phyloP scores from a whole-genome alignment of 2,113 vertebrate genomes.

The Pseudopipra pipra region DNA sequence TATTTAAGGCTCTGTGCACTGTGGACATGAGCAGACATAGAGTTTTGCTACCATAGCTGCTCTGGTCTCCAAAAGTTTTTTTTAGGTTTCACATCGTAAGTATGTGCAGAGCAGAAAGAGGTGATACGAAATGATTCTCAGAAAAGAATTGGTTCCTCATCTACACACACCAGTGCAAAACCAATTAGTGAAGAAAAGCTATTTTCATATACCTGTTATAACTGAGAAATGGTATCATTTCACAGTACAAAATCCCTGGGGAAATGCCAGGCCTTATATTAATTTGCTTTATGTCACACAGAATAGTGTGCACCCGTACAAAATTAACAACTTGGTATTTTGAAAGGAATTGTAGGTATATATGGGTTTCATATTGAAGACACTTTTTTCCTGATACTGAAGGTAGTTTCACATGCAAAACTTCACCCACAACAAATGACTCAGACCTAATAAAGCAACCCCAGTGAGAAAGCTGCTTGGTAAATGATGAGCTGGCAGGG shows the following conservation, averaged over 20 bases:
- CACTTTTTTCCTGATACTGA: not conserved
- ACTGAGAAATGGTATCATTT: not conserved
- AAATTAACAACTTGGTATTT: not conserved
- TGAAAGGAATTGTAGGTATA: not conserved
- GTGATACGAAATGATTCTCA: not conserved
- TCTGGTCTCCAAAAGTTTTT: not conserved
- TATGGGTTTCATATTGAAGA: not conserved
- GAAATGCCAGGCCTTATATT: not conserved
- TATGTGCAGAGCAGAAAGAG: not conserved
- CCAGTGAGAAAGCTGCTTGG: slow-evolving; percentile 2
- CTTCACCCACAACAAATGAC: slow-evolving; percentile 56
- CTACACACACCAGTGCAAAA: not conserved
- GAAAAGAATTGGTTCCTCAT: not conserved
- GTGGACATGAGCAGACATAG: accelerated
- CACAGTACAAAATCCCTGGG: not conserved
- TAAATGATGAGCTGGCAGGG: not conserved
- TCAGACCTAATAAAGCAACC: slow-evolving; percentile 54
- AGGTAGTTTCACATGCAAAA: slow-evolving; percentile 44
- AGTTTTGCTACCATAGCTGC: not conserved
- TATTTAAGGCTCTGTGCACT: not conserved
- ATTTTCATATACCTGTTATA: not conserved
- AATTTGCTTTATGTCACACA: not conserved
- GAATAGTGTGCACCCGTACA: not conserved
- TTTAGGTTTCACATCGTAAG: not conserved
- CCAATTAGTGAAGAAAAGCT: not conserved